Conservation (phyloP, 2,113 vertebrate genomes). For the Atrichornis clamosus region DNA sequence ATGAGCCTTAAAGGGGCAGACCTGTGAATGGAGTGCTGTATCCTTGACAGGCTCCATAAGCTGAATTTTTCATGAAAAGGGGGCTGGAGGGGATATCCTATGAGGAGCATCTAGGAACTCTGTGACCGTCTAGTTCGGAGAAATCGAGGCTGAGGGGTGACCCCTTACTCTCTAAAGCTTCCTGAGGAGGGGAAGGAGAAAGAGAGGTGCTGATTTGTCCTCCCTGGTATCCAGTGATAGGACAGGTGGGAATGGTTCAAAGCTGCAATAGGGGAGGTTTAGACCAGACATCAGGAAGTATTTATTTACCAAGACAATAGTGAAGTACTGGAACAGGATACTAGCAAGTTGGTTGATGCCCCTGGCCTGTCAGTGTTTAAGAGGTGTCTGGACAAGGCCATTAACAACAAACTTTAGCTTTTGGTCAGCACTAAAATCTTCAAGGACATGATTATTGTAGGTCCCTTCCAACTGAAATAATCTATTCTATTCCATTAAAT, state of each 20-base stretch:
- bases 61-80: neutral
- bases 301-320: neutral
- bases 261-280: neutral
- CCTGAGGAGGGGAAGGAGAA: neutral
- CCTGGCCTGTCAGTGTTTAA: neutral
- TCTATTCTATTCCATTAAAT: neutral
- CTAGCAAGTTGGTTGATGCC: rapidly evolving
- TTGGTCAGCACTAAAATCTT: neutral
- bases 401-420: neutral
- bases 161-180: neutral
- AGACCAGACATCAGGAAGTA: neutral
- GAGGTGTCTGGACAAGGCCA: neutral
- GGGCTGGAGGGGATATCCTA: neutral
- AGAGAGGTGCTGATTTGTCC: neutral
- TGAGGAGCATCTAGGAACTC: neutral
- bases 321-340: neutral
- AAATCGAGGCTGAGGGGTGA: neutral
- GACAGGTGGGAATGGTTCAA: neutral
- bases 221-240: neutral
- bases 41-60: neutral
- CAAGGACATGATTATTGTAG: neutral
- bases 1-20: neutral
- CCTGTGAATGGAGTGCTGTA: neutral
- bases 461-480: neutral
- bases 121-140: neutral